Evolutionary conservation across 1,140 invertebrate genomes (phyloP).

Genomic region (Heliconius hewitsoni): DNA sequence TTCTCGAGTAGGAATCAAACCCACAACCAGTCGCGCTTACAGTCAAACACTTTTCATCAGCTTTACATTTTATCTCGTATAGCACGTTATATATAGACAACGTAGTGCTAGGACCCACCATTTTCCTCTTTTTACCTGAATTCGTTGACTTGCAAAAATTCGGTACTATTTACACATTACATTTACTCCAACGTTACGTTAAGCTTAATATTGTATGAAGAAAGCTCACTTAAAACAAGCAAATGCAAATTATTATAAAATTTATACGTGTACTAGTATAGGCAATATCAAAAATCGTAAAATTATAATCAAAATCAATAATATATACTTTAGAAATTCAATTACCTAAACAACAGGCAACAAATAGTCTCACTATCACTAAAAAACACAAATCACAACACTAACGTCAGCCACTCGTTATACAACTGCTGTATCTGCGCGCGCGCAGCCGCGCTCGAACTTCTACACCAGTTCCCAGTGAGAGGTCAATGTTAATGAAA

Average conservation of each 20-base stretch:
- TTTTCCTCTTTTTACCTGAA: too few relatives aligned
- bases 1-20: too few relatives aligned
- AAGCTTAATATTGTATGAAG: slow-evolving; percentile 2
- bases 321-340: background rate
- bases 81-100: too few relatives aligned
- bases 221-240: background rate
- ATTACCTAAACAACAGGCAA: slow-evolving; percentile 25
- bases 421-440: slow-evolving; percentile 30
- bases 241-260: background rate
- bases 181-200: background rate
- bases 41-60: too few relatives aligned
- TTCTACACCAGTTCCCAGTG: slow-evolving; percentile 21
- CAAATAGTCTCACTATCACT: slow-evolving; percentile 25
- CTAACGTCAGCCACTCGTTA: slow-evolving; percentile 25
- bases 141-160: too few relatives aligned
- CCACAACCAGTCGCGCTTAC: too few relatives aligned
- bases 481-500: slow-evolving; percentile 35
- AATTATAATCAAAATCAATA: background rate
- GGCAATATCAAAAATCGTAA: background rate
- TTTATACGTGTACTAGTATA: too few relatives aligned
- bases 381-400: slow-evolving; percentile 32
- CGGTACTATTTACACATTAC: too few relatives aligned
- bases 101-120: too few relatives aligned
- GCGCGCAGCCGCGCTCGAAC: slow-evolving; percentile 26
- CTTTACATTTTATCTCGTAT: too few relatives aligned